phyloP scores from a whole-genome alignment of 1,140 invertebrate genomes.

The Cydia strobilella region DNA sequence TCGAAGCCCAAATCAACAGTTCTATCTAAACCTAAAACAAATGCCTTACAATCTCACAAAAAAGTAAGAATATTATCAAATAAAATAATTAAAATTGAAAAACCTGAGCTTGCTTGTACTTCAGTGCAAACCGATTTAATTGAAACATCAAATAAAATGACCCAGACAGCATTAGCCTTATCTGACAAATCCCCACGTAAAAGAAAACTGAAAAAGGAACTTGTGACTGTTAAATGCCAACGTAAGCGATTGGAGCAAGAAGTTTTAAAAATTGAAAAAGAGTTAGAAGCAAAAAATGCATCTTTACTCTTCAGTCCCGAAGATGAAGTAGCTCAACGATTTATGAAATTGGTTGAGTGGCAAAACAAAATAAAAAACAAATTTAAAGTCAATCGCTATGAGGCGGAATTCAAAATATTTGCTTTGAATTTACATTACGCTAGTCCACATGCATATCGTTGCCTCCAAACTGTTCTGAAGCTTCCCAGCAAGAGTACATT shows the following conservation, averaged over 20 bases:
- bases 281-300: not conserved
- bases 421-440: constrained; percentile 36
- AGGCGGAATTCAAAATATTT: constrained; percentile 30
- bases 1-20: not conserved
- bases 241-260: not conserved
- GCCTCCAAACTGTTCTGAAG: too few species aligned
- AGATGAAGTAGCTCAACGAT: constrained; percentile 26
- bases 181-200: too few species aligned
- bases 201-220: too few species aligned
- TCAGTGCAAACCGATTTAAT: too few species aligned
- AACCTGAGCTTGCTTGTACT: too few species aligned
- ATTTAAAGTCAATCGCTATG: constrained; percentile 33
- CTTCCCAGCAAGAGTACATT: constrained; percentile 36
- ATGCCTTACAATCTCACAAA: not conserved
- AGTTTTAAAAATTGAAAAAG: not conserved
- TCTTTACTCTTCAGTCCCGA: not conserved
- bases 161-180: too few species aligned
- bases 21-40: not conserved
- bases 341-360: constrained; percentile 33
- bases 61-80: not conserved
- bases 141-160: too few species aligned
- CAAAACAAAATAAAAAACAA: too few species aligned
- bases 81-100: not conserved
- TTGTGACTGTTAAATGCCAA: too few species aligned
- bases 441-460: constrained; percentile 17